Percentiles rank a stretch among this genome's conserved stretches.
Evolutionary conservation across 2,888 invertebrate species (phyloP).

Genomic region (Abscondita cerata): DNA sequence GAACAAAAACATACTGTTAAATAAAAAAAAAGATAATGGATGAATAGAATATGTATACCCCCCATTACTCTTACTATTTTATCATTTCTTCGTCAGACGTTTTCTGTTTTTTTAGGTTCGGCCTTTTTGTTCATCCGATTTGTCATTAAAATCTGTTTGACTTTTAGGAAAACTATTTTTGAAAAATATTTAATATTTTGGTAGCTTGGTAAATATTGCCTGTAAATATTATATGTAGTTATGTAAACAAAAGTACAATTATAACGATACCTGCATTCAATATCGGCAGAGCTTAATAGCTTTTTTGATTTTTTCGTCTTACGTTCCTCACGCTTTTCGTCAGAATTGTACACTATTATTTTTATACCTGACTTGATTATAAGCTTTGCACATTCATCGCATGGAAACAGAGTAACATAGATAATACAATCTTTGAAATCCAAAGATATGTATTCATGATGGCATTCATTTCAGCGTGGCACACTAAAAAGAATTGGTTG

Average conservation of each 20-base stretch:
- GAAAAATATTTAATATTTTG: no score
- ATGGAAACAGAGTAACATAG: conserved; percentile 93
- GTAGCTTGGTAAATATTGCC: conserved; percentile 72
- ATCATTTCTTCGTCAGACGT: no score
- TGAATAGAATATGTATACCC: no score
- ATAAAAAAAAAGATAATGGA: no score
- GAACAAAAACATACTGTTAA: no score
- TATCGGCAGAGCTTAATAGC: conserved; percentile 82
- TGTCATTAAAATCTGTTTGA: no score
- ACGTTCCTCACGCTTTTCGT: conserved; percentile 76
- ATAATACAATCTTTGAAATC: conserved; percentile 81
- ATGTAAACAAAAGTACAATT: conserved; percentile 21
- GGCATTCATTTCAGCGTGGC: conserved; percentile 98
- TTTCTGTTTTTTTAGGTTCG: no score
- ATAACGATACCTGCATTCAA: conserved; percentile 74
- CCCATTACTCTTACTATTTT: no score
- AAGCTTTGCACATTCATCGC: conserved; percentile 97
- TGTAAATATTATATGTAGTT: conserved; percentile 53
- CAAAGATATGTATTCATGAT: conserved; percentile 87
- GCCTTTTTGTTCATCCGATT: no score
- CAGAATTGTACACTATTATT: conserved; percentile 79
- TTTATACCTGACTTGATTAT: conserved; percentile 93
- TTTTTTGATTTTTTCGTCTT: conserved; percentile 77
- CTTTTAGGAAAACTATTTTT: no score
- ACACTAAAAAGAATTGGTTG: conserved; percentile 83